Conservation (phyloP, 2,113 vertebrate species). For the Hemiscyllium ocellatum region DNA sequence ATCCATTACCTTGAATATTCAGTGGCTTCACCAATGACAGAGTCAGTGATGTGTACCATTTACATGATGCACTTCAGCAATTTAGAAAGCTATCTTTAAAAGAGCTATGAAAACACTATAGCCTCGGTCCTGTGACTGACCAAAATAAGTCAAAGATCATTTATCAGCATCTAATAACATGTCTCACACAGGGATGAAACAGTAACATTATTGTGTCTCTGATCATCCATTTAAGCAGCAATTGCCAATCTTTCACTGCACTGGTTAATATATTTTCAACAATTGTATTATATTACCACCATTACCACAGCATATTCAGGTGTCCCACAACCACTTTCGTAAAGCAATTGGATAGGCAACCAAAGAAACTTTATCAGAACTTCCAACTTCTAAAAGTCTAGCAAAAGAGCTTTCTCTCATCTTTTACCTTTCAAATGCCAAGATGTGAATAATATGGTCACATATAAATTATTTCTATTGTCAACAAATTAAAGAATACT, state of each 20-base stretch:
- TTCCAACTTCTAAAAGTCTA: not conserved
- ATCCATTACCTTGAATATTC: not conserved
- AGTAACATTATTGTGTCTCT: not conserved
- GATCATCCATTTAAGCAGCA: not conserved
- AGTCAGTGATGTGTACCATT: too few species aligned
- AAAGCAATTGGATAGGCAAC: not conserved
- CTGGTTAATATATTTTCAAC: not conserved
- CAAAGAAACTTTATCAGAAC: not conserved
- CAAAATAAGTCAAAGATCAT: not conserved
- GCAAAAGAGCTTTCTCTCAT: not conserved
- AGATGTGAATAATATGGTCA: not conserved
- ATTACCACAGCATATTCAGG: not conserved
- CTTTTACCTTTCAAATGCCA: not conserved
- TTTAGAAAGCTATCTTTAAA: too few species aligned
- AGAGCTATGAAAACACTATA: not conserved
- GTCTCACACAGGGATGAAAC: not conserved
- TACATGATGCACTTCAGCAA: too few species aligned
- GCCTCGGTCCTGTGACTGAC: not conserved
- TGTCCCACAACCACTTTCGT: not conserved
- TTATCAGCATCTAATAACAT: too few species aligned
- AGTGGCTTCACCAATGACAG: too few species aligned
- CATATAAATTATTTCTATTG: not conserved
- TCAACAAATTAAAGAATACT: not conserved
- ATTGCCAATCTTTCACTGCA: not conserved
- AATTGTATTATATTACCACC: not conserved